Evolutionary conservation across 2,888 invertebrate genomes (phyloP).

Genomic region (Globia sparganii): DNA sequence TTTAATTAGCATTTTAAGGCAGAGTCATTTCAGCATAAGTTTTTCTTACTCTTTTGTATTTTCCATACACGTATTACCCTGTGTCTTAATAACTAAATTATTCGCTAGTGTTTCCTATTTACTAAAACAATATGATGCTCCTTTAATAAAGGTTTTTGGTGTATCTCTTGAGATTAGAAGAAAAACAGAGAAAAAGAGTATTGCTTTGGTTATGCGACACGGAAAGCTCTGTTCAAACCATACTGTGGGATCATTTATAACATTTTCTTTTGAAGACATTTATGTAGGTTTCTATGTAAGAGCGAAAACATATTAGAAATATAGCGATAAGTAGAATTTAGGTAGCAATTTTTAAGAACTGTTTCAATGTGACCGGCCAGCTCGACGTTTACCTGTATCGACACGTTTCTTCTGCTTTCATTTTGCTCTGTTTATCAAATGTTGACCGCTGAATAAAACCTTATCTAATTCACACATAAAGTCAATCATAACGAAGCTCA

Average conservation of each 20-base stretch:
- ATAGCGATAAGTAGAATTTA: neutral
- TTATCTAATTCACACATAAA: neutral
- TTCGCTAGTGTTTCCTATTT: neutral
- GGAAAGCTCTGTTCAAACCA: neutral
- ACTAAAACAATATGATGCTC: neutral
- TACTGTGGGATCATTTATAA: neutral
- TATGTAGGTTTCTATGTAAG: neutral
- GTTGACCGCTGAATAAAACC: neutral
- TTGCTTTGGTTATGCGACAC: neutral
- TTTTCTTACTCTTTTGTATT: neutral
- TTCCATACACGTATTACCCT: neutral
- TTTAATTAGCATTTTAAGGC: constrained; percentile 9
- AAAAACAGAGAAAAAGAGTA: neutral
- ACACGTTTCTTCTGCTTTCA: neutral
- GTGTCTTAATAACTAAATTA: neutral
- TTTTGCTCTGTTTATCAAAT: neutral
- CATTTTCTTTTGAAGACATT: neutral
- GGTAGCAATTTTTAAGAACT: neutral
- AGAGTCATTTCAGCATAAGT: constrained; percentile 3
- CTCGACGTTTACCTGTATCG: too few species aligned
- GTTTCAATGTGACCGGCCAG: neutral
- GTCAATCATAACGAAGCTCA: constrained; percentile 2
- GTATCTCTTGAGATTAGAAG: constrained; percentile 1
- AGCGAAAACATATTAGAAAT: neutral
- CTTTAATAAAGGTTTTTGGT: neutral